Base-by-base conservation (phyloP, 1,140 invertebrate genomes). In the Habropoda laboriosa region DNA sequence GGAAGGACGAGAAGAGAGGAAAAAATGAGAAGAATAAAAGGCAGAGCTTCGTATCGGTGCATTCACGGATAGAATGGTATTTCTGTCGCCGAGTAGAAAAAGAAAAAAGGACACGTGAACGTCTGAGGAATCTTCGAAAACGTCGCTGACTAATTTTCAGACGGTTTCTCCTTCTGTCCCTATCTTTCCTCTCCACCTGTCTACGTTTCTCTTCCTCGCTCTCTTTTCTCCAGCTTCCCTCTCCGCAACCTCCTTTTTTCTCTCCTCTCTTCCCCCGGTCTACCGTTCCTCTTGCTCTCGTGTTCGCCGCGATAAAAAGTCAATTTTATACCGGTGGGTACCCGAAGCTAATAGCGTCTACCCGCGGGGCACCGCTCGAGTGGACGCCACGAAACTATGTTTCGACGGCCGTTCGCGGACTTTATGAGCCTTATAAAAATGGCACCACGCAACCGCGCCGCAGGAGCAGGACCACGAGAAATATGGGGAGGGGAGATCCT, bases 351-450 rank as follows among this genome's bases (percentile, higher is more conserved):
- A 87, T 87, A 89, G 77, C 84, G 81, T 82, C 87, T 64, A 57
- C 60, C 68, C 80, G 79, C 64, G 49, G 58, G 64, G 38, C 63
- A 70, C 55, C 55, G 27, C 57, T 72, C 79, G 55, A 66, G 30
- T 40, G 47, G 42, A 61, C 32, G 63, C 55, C 42, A 38, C 35
- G 55, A 79, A 78, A 84, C 79, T 85, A 84, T 82, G 79, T 85
- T 83, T 74, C 72, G 42, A 77, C 49, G 55, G 35, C 64, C 72
- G 53, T 72, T 83, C 88, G 85, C 83, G 82, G 81, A 89, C 87
- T 91, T 91, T 91, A 91, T 88, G 84, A 85, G 86, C 73, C 87
- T 90, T 91, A 90, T 90, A 88, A 91, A 91, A 91, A 90, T 91
- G 89, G 83, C 86, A 89, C 74, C 82, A 81, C 73, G 79, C 81